Conservation (phyloP, 2,797 vertebrate genomes). For the Eidolon dupreanum region DNA sequence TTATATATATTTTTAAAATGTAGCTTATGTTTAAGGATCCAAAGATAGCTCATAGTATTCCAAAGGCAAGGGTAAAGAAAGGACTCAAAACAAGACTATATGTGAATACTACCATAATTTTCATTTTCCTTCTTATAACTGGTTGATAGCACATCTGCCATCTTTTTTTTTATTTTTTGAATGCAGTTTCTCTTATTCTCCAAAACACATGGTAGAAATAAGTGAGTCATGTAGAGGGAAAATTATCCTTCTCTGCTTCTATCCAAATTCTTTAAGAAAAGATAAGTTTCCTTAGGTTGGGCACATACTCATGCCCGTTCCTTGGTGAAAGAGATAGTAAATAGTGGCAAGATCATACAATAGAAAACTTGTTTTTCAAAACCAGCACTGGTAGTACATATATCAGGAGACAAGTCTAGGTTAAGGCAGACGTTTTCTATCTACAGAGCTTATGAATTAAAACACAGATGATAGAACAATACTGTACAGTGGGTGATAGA, state of each 20-base stretch:
- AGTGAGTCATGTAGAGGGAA: background rate
- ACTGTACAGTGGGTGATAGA: background rate
- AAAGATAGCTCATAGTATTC: background rate
- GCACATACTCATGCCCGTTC: background rate
- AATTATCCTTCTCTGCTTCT: background rate
- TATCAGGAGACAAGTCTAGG: background rate
- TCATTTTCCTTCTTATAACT: background rate
- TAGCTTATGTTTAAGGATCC: background rate
- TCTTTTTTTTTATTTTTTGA: background rate
- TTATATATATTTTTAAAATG: background rate
- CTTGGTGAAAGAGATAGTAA: background rate
- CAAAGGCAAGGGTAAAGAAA: background rate
- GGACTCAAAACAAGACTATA: background rate
- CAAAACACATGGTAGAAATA: background rate
- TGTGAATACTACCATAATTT: background rate
- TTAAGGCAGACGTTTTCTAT: background rate
- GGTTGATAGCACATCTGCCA: background rate
- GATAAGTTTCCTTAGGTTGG: background rate
- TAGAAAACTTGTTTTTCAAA: background rate
- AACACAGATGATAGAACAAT: background rate
- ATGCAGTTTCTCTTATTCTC: background rate
- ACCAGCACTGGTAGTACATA: background rate
- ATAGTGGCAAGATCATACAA: background rate
- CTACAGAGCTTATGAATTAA: background rate
- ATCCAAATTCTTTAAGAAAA: background rate